These are phyloP conservation scores for Eclectus roratus DNA, from an alignment of 2,113 vertebrate genomes.

Conservation along the genomic window DNA sequence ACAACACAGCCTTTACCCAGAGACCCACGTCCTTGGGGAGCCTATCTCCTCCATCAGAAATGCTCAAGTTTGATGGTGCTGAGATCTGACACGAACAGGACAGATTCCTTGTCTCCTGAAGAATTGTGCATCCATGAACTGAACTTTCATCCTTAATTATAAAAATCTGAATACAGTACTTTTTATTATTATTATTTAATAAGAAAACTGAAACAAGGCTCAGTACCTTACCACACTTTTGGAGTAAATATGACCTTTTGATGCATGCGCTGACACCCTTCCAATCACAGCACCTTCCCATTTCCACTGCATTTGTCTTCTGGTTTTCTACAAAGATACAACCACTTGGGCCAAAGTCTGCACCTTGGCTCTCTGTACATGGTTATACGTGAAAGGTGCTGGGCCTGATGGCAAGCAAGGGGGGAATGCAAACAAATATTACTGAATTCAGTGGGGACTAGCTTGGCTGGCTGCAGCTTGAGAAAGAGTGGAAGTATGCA, in stretches of 20 bases:
- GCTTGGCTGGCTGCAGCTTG: neutral
- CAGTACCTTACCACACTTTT: neutral
- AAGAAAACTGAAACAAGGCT: neutral
- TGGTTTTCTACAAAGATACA: neutral
- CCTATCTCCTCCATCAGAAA: neutral
- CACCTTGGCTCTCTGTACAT: neutral
- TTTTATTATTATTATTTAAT: neutral
- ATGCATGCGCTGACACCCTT: neutral
- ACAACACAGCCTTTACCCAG: neutral
- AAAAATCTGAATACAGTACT: neutral
- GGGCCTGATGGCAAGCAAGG: neutral
- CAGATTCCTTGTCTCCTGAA: neutral
- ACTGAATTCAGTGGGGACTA: neutral
- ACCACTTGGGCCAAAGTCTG: neutral
- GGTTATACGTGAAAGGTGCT: neutral
- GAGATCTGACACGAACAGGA: neutral
- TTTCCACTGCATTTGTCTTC: neutral
- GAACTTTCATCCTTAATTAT: neutral
- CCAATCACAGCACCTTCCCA: neutral
- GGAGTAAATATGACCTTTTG: neutral
- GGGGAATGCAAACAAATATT: neutral
- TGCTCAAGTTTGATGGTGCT: neutral
- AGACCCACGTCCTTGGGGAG: neutral
- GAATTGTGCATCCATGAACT: neutral
- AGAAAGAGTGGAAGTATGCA: neutral